A percentile compares a stretch with the other conserved stretches of the same genome.
Evolutionary conservation across 30 jellyfish, hydroid and myxozoan genomes (phyloP).

Genomic region (Mastigias papua): DNA sequence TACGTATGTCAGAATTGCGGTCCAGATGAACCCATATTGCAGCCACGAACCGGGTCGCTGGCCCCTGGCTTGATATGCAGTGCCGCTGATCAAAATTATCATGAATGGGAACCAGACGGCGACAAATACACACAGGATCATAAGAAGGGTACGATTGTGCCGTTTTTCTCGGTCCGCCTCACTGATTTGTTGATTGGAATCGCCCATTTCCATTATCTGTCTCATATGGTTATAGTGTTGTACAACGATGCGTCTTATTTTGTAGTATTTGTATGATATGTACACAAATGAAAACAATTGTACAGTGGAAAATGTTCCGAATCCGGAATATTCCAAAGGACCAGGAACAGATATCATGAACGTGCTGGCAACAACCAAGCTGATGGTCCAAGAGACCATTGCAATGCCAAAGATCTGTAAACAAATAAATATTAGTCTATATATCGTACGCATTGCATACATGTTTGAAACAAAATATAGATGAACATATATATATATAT

Average conservation of each 20-base stretch:
- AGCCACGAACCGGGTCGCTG: conserved; percentile 29
- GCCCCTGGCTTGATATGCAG: conserved; percentile 31
- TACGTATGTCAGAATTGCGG: conserved; percentile 69
- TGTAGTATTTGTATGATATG: conserved; percentile 31
- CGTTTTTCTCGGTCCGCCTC: conserved; percentile 22
- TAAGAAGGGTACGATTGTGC: conserved; percentile 48
- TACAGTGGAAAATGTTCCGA: conserved; percentile 48
- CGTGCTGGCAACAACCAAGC: conserved; percentile 28
- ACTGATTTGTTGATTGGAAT: not conserved
- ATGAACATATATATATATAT: too few species aligned
- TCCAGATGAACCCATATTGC: conserved; percentile 67
- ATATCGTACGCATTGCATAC: too few species aligned
- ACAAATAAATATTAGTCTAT: not conserved
- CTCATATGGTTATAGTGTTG: conserved; percentile 28
- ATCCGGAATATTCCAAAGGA: conserved; percentile 48
- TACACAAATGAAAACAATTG: conserved; percentile 46
- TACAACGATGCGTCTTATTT: conserved; percentile 17
- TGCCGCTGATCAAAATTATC: conserved; percentile 32
- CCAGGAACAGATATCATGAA: conserved; percentile 43
- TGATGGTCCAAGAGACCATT: conserved; percentile 18
- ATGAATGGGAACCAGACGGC: conserved; percentile 77
- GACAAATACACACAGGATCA: conserved; percentile 39
- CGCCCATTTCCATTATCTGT: not conserved
- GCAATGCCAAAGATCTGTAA: conserved; percentile 22
- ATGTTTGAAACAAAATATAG: too few species aligned